Percentiles rank a stretch among this genome's conserved stretches.
These are phyloP conservation scores for Procambarus virginalis DNA, from an alignment of 1,140 invertebrate genomes.

Conservation along the genomic window DNA sequence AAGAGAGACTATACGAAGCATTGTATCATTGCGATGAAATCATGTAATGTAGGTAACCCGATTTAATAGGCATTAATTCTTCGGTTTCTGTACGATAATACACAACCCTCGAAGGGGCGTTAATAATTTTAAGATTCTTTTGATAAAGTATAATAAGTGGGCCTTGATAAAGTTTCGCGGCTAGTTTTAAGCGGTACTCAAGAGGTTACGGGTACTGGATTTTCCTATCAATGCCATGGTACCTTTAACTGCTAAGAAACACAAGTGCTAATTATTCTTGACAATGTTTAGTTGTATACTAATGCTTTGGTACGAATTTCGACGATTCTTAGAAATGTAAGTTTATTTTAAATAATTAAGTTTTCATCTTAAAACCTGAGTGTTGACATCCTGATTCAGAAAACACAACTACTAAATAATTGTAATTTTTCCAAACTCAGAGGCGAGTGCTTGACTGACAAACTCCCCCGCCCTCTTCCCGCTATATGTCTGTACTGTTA, in stretches of 20 bases:
- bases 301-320: not conserved
- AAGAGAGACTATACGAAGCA: conserved; percentile 33
- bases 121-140: not conserved
- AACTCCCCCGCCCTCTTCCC: not conserved
- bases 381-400: conserved; percentile 58
- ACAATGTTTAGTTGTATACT: not conserved
- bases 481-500: conserved; percentile 49
- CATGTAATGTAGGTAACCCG: not conserved
- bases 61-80: not conserved
- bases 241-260: conserved; percentile 68
- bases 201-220: conserved; percentile 68
- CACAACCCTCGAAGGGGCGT: not conserved
- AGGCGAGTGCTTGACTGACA: conserved; percentile 19
- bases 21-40: conserved; percentile 32
- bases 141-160: not conserved
- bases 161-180: conserved; percentile 61
- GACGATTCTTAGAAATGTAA: not conserved
- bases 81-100: not conserved
- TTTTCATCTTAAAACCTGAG: conserved; percentile 12
- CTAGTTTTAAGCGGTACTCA: conserved; percentile 66
- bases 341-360: not conserved
- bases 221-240: conserved; percentile 68
- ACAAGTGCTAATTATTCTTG: conserved; percentile 46
- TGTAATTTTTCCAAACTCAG: conserved; percentile 15
- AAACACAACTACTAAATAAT: conserved; percentile 55